These are phyloP conservation scores for Tetraodon nigroviridis DNA, from an alignment of 2,113 vertebrate species.

Conservation along the genomic window DNA sequence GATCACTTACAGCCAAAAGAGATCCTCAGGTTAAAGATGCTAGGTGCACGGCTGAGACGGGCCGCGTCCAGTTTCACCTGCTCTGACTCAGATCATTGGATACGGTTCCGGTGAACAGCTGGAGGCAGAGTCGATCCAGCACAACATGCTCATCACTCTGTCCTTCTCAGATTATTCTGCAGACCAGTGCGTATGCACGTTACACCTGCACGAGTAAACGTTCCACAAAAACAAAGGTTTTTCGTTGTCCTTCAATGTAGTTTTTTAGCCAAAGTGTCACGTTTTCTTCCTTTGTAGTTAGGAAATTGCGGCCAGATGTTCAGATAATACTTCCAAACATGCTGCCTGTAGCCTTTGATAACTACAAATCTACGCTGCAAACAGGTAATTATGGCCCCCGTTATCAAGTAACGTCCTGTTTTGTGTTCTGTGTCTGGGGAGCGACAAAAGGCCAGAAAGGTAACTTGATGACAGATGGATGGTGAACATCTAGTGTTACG, in stretches of 20 bases:
- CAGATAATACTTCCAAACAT: too few relatives aligned
- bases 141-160: conserved; percentile 13
- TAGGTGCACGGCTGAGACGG: conserved; percentile 15
- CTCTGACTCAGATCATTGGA: conserved; percentile 48
- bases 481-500: conserved; percentile 23
- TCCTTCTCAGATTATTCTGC: conserved; percentile 3
- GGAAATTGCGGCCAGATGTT: too few relatives aligned
- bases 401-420: conserved; percentile 49
- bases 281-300: too few relatives aligned
- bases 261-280: too few relatives aligned
- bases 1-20: conserved; percentile 30
- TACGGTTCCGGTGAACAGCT: conserved; percentile 52
- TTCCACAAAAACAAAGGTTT: too few relatives aligned
- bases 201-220: too few relatives aligned
- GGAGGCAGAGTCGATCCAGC: conserved; percentile 38
- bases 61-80: conserved; percentile 40
- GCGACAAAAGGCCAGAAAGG: conserved; percentile 54
- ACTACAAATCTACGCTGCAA: conserved; percentile 23
- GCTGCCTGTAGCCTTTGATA: conserved; percentile 6
- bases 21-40: conserved; percentile 34
- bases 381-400: conserved; percentile 36
- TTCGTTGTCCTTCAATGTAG: too few relatives aligned
- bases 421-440: conserved; percentile 18
- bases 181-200: too few relatives aligned
- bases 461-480: conserved; percentile 54